These are phyloP conservation scores for Patiria pectinifera DNA, from an alignment of 53 echinoderm and acorn worm species.

Conservation along the genomic window DNA sequence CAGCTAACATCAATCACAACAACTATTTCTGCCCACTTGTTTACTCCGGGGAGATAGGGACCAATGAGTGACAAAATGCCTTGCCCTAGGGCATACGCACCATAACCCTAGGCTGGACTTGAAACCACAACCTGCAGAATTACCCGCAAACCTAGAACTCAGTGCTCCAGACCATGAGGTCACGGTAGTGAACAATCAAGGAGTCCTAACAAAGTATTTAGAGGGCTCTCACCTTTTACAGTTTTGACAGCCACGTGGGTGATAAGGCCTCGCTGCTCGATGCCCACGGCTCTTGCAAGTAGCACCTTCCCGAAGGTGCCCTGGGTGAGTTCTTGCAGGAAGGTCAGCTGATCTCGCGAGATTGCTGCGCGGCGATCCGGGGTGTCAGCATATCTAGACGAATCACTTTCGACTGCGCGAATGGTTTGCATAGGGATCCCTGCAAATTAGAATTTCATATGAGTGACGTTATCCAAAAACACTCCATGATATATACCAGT, in stretches of 20 bases:
- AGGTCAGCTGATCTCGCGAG: constrained; percentile 18
- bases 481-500: too few relatives aligned
- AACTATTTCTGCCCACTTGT: too few relatives aligned
- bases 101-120: too few relatives aligned
- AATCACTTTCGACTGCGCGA: not conserved
- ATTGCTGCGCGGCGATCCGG: not conserved
- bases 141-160: too few relatives aligned
- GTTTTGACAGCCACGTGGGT: constrained; percentile 49
- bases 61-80: too few relatives aligned
- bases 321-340: constrained; percentile 18
- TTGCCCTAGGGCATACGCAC: too few relatives aligned
- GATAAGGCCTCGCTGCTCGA: not conserved
- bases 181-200: not conserved
- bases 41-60: too few relatives aligned
- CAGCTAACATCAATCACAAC: too few relatives aligned
- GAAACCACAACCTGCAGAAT: too few relatives aligned
- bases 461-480: too few relatives aligned
- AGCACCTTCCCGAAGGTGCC: constrained; percentile 36
- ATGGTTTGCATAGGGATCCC: not conserved
- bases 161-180: too few relatives aligned
- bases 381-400: not conserved
- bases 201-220: not conserved
- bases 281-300: constrained; percentile 29
- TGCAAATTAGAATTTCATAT: not conserved
- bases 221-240: constrained; percentile 2